phyloP scores from a whole-genome alignment of 2,888 invertebrate species.

The Harmothoe impar region DNA sequence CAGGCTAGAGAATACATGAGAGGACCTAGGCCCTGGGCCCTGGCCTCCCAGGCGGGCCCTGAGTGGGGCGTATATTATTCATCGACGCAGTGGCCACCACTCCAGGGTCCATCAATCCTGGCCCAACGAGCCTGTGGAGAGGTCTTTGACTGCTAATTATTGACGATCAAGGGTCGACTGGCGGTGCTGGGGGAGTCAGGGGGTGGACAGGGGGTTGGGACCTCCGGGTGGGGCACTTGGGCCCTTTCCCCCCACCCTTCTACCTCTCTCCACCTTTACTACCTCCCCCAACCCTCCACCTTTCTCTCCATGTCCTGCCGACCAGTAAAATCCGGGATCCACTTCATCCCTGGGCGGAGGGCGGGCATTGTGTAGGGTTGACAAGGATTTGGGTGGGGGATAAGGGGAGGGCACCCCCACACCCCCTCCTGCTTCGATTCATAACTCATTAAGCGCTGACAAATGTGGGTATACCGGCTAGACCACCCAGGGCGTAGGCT shows the following conservation, averaged over 20 bases:
- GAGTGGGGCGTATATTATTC: conserved; percentile 56
- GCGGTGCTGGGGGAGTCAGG: not conserved
- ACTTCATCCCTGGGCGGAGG: not conserved
- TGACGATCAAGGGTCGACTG: conserved; percentile 60
- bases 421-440: not conserved
- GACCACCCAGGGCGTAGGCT: conserved; percentile 38
- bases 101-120: conserved; percentile 51
- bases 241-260: not conserved
- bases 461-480: conserved; percentile 48
- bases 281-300: not conserved
- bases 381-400: not conserved
- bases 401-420: not conserved
- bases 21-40: not conserved
- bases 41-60: not conserved
- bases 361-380: not conserved
- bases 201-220: conserved; percentile 50
- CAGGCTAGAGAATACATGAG: not conserved
- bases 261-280: not conserved
- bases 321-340: conserved; percentile 6
- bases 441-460: conserved; percentile 59
- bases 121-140: conserved; percentile 49
- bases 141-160: conserved; percentile 59
- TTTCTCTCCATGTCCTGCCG: not conserved
- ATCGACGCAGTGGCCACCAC: conserved; percentile 34
- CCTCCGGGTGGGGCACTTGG: conserved; percentile 53